Evolutionary conservation across 2,888 invertebrate genomes (phyloP).

Genomic region (Aphidoletes aphidimyza): DNA sequence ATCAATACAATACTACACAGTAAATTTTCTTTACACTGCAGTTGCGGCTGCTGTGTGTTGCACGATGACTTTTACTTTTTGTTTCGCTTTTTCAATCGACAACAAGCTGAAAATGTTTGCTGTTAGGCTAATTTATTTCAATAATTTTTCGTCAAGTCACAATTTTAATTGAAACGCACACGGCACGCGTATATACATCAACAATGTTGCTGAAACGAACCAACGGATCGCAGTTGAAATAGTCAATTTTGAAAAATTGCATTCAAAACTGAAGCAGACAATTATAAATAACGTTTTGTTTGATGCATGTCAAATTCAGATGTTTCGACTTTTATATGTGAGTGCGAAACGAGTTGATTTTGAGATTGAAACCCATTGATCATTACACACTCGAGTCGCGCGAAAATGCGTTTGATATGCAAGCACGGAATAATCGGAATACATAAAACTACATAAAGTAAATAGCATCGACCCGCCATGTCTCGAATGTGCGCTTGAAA

Average conservation of each 20-base stretch:
- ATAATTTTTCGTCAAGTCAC: not conserved
- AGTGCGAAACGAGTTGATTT: not conserved
- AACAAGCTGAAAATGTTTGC: not conserved
- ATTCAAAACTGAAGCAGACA: slow-evolving; percentile 45
- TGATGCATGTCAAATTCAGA: slow-evolving; percentile 39
- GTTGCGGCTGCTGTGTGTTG: not conserved
- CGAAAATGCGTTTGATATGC: not conserved
- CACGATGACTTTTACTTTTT: slow-evolving; percentile 44
- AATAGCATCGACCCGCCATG: too few species aligned
- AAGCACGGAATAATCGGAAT: not conserved
- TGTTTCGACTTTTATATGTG: not conserved
- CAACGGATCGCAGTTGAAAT: too few species aligned
- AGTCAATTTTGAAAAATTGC: slow-evolving; percentile 37
- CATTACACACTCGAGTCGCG: not conserved
- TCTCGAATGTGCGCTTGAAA: not conserved
- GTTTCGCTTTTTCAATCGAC: not conserved
- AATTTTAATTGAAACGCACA: slow-evolving; percentile 32
- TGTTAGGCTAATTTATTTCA: slow-evolving; percentile 16
- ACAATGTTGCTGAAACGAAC: not conserved
- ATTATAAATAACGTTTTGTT: slow-evolving; percentile 40
- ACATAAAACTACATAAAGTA: too few species aligned
- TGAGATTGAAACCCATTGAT: slow-evolving; percentile 6
- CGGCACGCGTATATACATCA: not conserved
- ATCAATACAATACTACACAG: slow-evolving; percentile 36
- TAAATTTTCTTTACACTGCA: too few species aligned